phyloP scores from a whole-genome alignment of 1,140 invertebrate genomes.

The Nasonia longicornis region DNA sequence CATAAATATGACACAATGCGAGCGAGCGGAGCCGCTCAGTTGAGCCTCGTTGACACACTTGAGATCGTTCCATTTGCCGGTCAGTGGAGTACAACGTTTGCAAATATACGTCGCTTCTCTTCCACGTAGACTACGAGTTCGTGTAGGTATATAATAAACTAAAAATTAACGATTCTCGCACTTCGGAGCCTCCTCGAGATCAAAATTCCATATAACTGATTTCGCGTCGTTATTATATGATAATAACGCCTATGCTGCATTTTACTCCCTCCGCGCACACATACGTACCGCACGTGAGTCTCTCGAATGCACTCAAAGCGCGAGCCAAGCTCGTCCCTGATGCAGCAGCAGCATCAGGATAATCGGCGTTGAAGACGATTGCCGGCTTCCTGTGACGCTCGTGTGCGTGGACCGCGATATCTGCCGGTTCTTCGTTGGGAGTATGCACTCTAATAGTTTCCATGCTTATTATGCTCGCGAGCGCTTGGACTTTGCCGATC shows the following conservation, averaged over 20 bases:
- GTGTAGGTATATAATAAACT: no score
- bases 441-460: not conserved
- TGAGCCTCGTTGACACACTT: conserved; percentile 3
- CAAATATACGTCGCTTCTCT: not conserved
- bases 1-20: conserved; percentile 8
- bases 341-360: conserved; percentile 57
- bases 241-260: conserved; percentile 57
- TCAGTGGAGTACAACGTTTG: not conserved
- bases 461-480: not conserved
- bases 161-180: no score
- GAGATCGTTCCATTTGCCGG: not conserved
- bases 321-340: conserved; percentile 59
- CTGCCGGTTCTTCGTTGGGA: not conserved
- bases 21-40: conserved; percentile 8
- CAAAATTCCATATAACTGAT: conserved; percentile 48
- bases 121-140: no score
- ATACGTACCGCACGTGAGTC: conserved; percentile 52
- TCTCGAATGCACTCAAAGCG: conserved; percentile 64
- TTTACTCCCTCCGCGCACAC: not conserved
- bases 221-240: conserved; percentile 65
- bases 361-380: conserved; percentile 68
- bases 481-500: not conserved
- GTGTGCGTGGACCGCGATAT: not conserved
- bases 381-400: conserved; percentile 63
- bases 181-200: no score